Base-by-base conservation (phyloP, 2,888 invertebrate species). In the Drosophila acutilabella region DNA sequence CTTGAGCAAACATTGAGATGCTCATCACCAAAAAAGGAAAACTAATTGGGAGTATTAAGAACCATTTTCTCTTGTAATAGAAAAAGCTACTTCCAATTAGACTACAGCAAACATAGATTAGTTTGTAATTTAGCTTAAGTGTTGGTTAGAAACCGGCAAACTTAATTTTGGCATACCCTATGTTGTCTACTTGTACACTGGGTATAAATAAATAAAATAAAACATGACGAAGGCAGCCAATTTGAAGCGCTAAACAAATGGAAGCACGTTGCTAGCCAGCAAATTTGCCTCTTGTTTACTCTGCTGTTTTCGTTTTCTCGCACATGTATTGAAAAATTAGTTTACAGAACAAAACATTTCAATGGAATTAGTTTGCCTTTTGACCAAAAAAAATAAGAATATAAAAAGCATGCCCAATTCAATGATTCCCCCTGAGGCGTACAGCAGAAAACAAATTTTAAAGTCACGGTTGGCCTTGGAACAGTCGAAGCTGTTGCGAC, bases 351-450 rank as follows among this genome's bases (percentile, higher is more conserved):
- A 56, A 59, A 72, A 73, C 78, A 83, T 75, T 84, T 83, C 81
- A 80, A 75, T 68, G 62, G 86, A 84, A 86, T 84, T 83, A 78
- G 84, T 82, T 73, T 78, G 73, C 71, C 41, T 42, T 66, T 68
- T 50, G 53, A 48, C 40, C 44, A 45, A 64, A 48, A 42, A 30
- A 30, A 30, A 30, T 1, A 30, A 30, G 30, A 30, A 30, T 30
- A 30, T 30, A 30, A 30, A 30, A 30, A 30, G 8, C 8, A 30
- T 30, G 8, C 45, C 45, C 7, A 13, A 33, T 50, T 33, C 42
- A 10, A 41, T 11, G 52, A 52, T 20, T 44, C 33, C 45, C 7
- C 7, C 51, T 38, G 44, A 50, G 26, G n/a, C 11, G n/a, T 23
- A 45, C 16, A 40, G 33, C 30, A 51, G 14, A 38, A 54, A 47